Conservation (phyloP, 37 sponge, comb jelly and placozoan genomes). For the Amphimedon queenslandica region DNA sequence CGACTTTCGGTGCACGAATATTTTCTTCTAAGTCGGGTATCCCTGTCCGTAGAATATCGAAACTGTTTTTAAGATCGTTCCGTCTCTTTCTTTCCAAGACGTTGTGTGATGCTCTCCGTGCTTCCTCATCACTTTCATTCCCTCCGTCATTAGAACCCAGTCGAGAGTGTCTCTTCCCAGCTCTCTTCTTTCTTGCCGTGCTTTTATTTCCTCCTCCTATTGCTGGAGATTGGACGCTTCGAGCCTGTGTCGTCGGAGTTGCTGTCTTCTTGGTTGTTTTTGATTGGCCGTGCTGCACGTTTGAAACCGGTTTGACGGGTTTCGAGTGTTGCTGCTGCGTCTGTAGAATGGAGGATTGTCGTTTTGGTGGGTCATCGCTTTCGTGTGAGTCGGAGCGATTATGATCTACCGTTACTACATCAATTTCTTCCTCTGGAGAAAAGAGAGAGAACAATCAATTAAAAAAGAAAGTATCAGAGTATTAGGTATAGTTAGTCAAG, state of each 20-base stretch:
- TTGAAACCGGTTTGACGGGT: no score
- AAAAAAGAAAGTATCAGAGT: background rate
- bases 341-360: background rate
- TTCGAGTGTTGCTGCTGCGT: no score
- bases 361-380: constrained; percentile 33
- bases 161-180: background rate
- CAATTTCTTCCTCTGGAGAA: constrained; percentile 86
- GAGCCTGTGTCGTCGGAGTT: no score
- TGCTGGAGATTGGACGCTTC: no score
- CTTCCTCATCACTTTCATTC: constrained; percentile 63
- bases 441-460: background rate
- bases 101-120: constrained; percentile 69
- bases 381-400: constrained; percentile 28
- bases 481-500: background rate
- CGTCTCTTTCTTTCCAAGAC: constrained; percentile 74
- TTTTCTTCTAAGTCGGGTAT: constrained; percentile 84
- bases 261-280: no score
- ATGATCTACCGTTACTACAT: constrained; percentile 80
- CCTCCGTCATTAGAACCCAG: background rate
- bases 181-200: background rate
- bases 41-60: constrained; percentile 46
- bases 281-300: no score
- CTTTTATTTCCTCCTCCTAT: no score
- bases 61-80: constrained; percentile 75
- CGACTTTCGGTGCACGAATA: constrained; percentile 77